Base-by-base conservation (phyloP, 1,140 invertebrate genomes). In the Apolygus lucorum region DNA sequence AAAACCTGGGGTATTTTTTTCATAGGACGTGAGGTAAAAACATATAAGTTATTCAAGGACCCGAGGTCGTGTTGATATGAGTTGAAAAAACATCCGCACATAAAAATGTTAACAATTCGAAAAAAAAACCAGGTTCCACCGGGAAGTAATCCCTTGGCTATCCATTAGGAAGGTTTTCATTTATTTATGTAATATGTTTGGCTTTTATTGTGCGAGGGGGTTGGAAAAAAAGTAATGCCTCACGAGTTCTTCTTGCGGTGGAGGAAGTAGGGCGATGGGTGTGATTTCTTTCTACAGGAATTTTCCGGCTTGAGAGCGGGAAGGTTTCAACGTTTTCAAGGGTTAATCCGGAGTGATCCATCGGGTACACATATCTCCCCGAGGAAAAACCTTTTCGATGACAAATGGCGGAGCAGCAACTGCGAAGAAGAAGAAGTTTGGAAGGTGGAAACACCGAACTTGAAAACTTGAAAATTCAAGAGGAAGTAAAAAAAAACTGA, bases 111-210 rank as follows among this genome's bases (percentile, higher is more conserved):
- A 59, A 59, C 54, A 21, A 59, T 59, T 59, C 22, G 8, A 11
- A 59, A 59, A 59, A 59, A 59, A 42, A 42, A 4, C 34, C 34
- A 42, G 34, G 4, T 42, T 21, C 22, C 11, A 11, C 11, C 4
- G 54, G 54, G 22, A 59, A 59, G 54, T 59, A 59, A 59, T 59
- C 54, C 54, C 54, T 24, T 59, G 54, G 54, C 54, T 24, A 59
- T 59, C 54, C 54, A 59, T 59, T 59, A 59, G 54, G 54, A 59
- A 22, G 54, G 54, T 59, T 42, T 42, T 59, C 54, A 59, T 59
- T 59, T 59, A 59, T 59, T 59, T 59, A 59, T 59, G 54, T 59
- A 59, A 59, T 59, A 59, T 24, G 54, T 59, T 24, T 59, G 54
- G 54, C 22, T 59, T 59, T 59, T 24, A 59, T 59, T 13, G 8